Conservation (phyloP, 2,113 vertebrate species). For the Stigmatopora argus region DNA sequence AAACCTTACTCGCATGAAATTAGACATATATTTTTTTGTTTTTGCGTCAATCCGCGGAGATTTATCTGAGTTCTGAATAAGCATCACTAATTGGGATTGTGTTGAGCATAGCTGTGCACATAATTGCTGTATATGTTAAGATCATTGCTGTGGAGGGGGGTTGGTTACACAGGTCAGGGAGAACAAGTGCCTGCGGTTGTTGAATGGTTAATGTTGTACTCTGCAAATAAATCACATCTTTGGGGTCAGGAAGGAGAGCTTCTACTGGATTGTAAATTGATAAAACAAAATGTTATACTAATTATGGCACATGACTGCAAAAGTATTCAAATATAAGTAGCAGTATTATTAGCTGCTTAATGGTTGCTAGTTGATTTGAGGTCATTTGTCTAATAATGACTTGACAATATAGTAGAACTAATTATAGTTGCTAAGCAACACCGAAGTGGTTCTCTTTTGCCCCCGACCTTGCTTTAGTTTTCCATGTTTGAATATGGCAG, state of each 20-base stretch:
- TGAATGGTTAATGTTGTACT: background rate
- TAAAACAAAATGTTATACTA: background rate
- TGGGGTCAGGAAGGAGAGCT: background rate
- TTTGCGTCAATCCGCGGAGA: background rate
- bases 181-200: slow-evolving; percentile 12
- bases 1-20: background rate
- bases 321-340: background rate
- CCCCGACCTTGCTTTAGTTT: background rate
- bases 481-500: background rate
- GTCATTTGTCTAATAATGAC: background rate
- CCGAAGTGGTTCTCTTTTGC: background rate
- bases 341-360: background rate
- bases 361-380: background rate
- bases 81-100: background rate
- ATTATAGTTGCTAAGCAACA: slow-evolving; percentile 7
- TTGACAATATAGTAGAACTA: background rate
- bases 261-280: background rate
- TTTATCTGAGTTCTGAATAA: background rate
- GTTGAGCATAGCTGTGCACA: background rate
- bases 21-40: background rate
- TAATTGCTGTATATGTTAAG: background rate
- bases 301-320: background rate
- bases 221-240: slow-evolving; percentile 1
- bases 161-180: slow-evolving; percentile 15
- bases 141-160: slow-evolving; percentile 10